phyloP scores from a whole-genome alignment of 2,888 invertebrate genomes.

The Melieria picta region DNA sequence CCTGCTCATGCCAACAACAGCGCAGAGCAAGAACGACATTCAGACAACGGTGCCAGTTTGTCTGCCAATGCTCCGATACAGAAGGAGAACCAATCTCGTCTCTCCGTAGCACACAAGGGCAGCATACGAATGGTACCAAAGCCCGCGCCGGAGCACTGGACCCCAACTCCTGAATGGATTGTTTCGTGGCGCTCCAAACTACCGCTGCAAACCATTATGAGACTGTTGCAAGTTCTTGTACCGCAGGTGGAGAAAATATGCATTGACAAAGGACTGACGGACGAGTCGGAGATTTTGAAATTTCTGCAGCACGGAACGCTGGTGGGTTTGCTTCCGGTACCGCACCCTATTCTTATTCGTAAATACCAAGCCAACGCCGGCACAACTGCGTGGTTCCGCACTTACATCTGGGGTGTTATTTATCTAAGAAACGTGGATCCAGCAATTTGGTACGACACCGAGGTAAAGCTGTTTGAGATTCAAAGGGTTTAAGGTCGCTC shows the following conservation, averaged over 20 bases:
- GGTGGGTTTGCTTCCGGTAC: slow-evolving; percentile 96
- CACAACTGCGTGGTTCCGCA: slow-evolving; percentile 99
- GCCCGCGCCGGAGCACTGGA: slow-evolving; percentile 71
- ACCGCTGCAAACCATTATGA: slow-evolving; percentile 98
- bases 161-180: slow-evolving; percentile 97
- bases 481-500: slow-evolving; percentile 79
- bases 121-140: slow-evolving; percentile 70
- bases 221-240: slow-evolving; percentile 96
- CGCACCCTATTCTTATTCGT: slow-evolving; percentile 98
- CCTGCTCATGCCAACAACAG: slow-evolving; percentile 36
- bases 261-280: slow-evolving; percentile 98
- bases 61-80: slow-evolving; percentile 33
- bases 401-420: slow-evolving; percentile 99
- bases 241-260: slow-evolving; percentile 99
- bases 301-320: slow-evolving; percentile 98
- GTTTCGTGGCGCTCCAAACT: slow-evolving; percentile 94
- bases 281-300: slow-evolving; percentile 98
- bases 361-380: slow-evolving; percentile 99
- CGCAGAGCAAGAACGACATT: slow-evolving; percentile 19
- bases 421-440: slow-evolving; percentile 98
- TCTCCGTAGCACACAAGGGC: slow-evolving; percentile 69
- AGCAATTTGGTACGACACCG: slow-evolving; percentile 99
- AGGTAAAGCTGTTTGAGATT: slow-evolving; percentile 98
- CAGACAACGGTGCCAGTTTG: slow-evolving; percentile 18
- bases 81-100: slow-evolving; percentile 49